A percentile compares a stretch with the other conserved stretches of the same genome.
These are phyloP conservation scores for Tetragnatha versicolor DNA, from an alignment of 1,140 invertebrate species.

Conservation along the genomic window DNA sequence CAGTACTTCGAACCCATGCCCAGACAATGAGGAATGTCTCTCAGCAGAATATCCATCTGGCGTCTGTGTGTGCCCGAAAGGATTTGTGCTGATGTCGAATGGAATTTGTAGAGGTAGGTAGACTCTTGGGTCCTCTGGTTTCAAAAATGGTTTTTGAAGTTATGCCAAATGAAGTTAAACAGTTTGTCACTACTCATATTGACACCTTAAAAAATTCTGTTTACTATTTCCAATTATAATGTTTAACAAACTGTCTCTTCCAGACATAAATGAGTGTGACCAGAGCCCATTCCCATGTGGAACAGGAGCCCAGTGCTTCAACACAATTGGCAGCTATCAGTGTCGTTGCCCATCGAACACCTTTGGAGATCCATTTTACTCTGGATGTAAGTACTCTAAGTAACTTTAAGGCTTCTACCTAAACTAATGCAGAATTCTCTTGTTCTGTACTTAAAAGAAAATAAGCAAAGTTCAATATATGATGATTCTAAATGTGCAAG, in stretches of 20 bases:
- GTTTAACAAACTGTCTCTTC: background rate
- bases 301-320: conserved; percentile 61
- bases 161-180: too few relatives aligned
- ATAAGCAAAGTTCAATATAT: too few relatives aligned
- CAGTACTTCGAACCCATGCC: conserved; percentile 61
- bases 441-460: too few relatives aligned
- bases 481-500: too few relatives aligned
- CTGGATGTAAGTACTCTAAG: conserved; percentile 64
- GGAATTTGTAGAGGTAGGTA: conserved; percentile 58
- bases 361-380: conserved; percentile 55
- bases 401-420: too few relatives aligned
- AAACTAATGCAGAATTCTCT: too few relatives aligned
- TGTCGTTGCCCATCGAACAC: conserved; percentile 62
- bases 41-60: conserved; percentile 52
- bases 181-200: too few relatives aligned
- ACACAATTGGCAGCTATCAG: conserved; percentile 62
- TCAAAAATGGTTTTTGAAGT: too few relatives aligned
- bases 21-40: conserved; percentile 60
- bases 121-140: too few relatives aligned
- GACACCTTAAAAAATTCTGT: too few relatives aligned
- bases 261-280: conserved; percentile 59
- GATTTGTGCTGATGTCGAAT: conserved; percentile 57
- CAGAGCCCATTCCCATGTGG: conserved; percentile 58
- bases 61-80: conserved; percentile 59
- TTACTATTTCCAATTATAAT: background rate